phyloP scores from a whole-genome alignment of 2,113 vertebrate genomes.

The Hemiprocne comata region DNA sequence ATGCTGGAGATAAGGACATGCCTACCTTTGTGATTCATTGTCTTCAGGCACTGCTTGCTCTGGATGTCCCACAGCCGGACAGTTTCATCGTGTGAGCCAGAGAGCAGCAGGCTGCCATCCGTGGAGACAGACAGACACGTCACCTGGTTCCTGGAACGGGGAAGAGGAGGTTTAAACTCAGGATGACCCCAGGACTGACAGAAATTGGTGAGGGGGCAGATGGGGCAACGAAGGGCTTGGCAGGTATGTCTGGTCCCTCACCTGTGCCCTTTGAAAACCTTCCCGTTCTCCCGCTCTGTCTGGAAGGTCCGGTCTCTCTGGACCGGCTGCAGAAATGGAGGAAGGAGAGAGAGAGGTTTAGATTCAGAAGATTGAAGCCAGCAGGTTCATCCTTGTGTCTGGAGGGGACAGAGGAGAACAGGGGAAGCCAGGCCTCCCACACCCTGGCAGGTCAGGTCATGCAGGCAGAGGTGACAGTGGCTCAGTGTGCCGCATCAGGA shows the following conservation, averaged over 20 bases:
- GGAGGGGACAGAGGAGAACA: not conserved
- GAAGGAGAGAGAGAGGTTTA: not conserved
- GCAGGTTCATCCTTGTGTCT: not conserved
- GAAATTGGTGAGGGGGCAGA: not conserved
- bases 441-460: not conserved
- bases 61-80: slow-evolving; percentile 93
- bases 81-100: slow-evolving; percentile 92
- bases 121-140: slow-evolving; percentile 92
- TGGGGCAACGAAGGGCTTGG: not conserved
- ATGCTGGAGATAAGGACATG: not conserved
- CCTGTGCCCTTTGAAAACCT: slow-evolving; percentile 94
- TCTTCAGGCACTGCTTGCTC: slow-evolving; percentile 92
- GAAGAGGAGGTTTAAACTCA: not conserved
- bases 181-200: not conserved
- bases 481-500: not conserved
- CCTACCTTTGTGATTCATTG: slow-evolving; percentile 90
- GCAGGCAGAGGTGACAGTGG: not conserved
- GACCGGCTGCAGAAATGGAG: slow-evolving; percentile 74
- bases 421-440: not conserved
- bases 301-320: slow-evolving; percentile 88
- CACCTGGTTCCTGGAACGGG: slow-evolving; percentile 87
- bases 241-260: slow-evolving; percentile 47
- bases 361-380: not conserved
- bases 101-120: slow-evolving; percentile 88
- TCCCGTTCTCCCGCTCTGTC: slow-evolving; percentile 83